A percentile compares a stretch with the other conserved stretches of the same genome.
phyloP scores from a whole-genome alignment of 2,797 vertebrate species.

The Zalophus californianus region DNA sequence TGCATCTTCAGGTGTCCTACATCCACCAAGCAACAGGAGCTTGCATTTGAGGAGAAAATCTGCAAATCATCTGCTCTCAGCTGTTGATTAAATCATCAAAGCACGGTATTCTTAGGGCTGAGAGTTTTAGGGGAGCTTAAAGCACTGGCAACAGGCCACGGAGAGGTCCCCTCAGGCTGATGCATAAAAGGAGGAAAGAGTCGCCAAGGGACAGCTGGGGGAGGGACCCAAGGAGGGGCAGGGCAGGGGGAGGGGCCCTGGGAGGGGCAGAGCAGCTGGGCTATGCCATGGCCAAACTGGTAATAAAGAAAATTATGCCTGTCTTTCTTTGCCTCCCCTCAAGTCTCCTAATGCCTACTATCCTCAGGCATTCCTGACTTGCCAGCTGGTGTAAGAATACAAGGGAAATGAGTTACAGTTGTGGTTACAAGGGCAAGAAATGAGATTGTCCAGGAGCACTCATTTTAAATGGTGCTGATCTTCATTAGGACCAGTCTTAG shows the following conservation, averaged over 20 bases:
- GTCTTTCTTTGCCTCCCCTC: background rate
- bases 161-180: background rate
- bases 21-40: background rate
- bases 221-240: background rate
- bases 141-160: background rate
- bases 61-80: background rate
- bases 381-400: background rate
- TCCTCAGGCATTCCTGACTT: background rate
- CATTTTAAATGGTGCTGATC: background rate
- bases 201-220: too few relatives aligned
- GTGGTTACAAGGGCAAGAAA: background rate
- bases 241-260: background rate
- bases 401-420: background rate
- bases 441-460: background rate
- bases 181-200: background rate
- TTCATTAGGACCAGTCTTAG: background rate
- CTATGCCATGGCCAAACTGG: background rate
- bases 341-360: background rate
- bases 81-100: constrained; percentile 38
- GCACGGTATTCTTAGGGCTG: background rate
- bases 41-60: background rate
- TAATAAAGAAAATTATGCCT: background rate
- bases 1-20: background rate
- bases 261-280: background rate
- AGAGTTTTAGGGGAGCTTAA: background rate